Evolutionary conservation across 2,888 invertebrate species (phyloP), one percentile per base, ranked within the genome.

Genomic region (Abscondita cerata): DNA sequence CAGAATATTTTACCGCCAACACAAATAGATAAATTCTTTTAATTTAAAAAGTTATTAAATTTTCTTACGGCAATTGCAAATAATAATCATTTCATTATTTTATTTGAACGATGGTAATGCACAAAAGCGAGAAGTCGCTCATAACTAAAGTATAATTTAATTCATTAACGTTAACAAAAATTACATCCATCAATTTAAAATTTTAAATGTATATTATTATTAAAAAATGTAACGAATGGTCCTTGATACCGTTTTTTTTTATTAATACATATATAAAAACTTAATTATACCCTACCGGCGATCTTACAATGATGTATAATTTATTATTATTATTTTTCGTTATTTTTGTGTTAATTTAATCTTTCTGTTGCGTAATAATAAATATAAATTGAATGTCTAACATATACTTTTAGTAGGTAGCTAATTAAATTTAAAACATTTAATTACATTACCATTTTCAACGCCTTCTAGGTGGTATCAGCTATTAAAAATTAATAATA

Each of bases 381-480:
- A 4, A 25, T 25, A 6, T 44, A 40, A 13, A 13, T 36, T 36
- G 16, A 18, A 44, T 44, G 19, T 11, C 3, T 18, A 44, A 44
- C 44, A 18, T 41, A 18, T 18, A 44, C 18, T 44, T 44, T 13
- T 40, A 44, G 8, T 44, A 16, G n/a, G 44, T 44, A 44, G 44
- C 44, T 44, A 44, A 44, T 44, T 44, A 44, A 44, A 18, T 44
- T 44, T 44, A 44, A 18, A 44, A 44, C 44, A 11, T 44, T 44
- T 44, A 44, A 44, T 44, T 44, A 44, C 19, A 44, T 44, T 44
- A 44, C n/a, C 44, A 44, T 44, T 44, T 44, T 44, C 44, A 44
- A 44, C 44, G 44, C 44, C 44, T 16, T 44, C 19, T 3, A 44
- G 44, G 44, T 44, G 44, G 44, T 16, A 19, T 44, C 16, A 18